A percentile compares a stretch with the other conserved stretches of the same genome.
Evolutionary conservation across 2,888 invertebrate species (phyloP).

Genomic region (Cephus nigrinus): DNA sequence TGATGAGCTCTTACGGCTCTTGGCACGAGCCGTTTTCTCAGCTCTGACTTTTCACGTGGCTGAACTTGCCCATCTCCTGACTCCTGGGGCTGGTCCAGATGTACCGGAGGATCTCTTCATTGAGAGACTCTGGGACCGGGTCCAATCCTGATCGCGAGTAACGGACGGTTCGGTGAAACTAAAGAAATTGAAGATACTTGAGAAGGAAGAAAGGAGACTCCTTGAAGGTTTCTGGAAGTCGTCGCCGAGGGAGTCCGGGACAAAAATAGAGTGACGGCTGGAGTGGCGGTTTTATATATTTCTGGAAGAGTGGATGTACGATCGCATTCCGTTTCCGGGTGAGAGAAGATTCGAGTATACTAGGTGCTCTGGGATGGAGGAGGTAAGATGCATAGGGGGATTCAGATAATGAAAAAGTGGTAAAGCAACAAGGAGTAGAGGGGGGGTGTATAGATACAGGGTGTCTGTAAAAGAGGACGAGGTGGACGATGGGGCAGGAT

Average conservation of each 20-base stretch:
- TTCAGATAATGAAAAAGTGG: neutral
- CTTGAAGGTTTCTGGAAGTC: neutral
- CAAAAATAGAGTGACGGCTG: neutral
- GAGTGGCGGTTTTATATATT: neutral
- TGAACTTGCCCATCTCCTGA: neutral
- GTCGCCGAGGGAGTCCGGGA: neutral
- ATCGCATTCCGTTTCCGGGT: neutral
- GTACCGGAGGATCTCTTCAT: neutral
- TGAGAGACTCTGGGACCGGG: neutral
- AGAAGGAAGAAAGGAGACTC: neutral
- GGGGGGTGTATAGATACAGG: neutral
- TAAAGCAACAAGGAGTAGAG: neutral
- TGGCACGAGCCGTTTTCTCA: neutral
- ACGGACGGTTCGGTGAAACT: neutral
- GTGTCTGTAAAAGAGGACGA: neutral
- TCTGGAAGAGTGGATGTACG: neutral
- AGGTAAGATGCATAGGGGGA: neutral
- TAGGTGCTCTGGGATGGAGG: neutral
- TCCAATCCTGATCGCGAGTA: neutral
- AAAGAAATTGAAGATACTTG: neutral
- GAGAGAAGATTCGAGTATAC: neutral
- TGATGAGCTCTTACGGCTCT: neutral
- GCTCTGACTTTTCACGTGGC: neutral
- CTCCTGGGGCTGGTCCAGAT: neutral
- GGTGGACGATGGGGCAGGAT: neutral